Conservation (phyloP, 2,888 invertebrate genomes). For the Oligia strigilis region DNA sequence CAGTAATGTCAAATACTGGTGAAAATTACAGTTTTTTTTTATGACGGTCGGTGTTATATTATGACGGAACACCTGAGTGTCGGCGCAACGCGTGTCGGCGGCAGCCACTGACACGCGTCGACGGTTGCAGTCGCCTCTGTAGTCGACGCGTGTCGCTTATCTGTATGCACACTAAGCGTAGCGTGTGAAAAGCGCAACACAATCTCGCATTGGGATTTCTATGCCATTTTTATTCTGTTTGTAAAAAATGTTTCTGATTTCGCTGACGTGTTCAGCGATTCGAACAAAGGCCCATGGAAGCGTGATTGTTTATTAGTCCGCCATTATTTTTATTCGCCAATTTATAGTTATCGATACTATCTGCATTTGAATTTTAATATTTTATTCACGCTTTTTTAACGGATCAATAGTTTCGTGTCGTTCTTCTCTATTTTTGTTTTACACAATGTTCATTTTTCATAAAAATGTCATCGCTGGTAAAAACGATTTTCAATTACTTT, state of each 20-base stretch:
- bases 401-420: not conserved
- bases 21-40: no score
- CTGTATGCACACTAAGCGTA: not conserved
- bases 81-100: no score
- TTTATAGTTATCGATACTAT: conserved; percentile 14
- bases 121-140: not conserved
- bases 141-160: not conserved
- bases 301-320: conserved; percentile 31
- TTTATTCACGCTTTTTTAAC: conserved; percentile 1
- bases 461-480: not conserved
- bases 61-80: not conserved
- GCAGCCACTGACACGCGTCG: not conserved
- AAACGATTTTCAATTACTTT: not conserved
- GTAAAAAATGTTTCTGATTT: not conserved
- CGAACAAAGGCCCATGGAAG: not conserved
- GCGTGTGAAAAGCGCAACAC: not conserved
- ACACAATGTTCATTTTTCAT: not conserved
- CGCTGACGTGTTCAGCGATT: not conserved
- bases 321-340: conserved; percentile 28
- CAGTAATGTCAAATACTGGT: no score
- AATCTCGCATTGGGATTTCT: not conserved
- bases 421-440: not conserved
- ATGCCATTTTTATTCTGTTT: conserved; percentile 22
- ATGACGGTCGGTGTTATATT: no score
- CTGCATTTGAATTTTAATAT: not conserved